Conservation (phyloP, 2,888 invertebrate genomes). For the Boloria euphrosyne region DNA sequence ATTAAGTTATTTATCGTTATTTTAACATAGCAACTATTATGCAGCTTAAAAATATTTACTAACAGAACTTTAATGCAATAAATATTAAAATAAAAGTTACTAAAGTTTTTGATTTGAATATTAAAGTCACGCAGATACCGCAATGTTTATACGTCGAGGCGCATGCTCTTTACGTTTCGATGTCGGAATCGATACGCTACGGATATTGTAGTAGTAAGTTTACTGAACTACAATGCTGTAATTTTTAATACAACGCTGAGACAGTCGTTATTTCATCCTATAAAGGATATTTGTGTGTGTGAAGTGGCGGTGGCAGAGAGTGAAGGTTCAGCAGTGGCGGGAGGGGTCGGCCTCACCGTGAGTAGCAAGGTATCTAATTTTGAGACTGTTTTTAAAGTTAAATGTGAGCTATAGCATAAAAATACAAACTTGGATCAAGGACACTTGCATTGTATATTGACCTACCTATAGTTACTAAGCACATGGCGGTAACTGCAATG, state of each 20-base stretch:
- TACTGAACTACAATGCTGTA: slow-evolving; percentile 3
- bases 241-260: slow-evolving; percentile 10
- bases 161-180: slow-evolving; percentile 31
- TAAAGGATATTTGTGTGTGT: slow-evolving; percentile 24
- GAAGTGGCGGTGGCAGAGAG: slow-evolving; percentile 72
- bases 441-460: not conserved
- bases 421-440: not conserved
- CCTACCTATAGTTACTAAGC: not conserved
- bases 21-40: not conserved
- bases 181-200: slow-evolving; percentile 31
- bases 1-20: slow-evolving; percentile 4
- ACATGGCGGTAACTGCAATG: slow-evolving; percentile 20
- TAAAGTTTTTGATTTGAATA: slow-evolving; percentile 6
- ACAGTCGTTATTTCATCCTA: slow-evolving; percentile 14
- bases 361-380: slow-evolving; percentile 67
- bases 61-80: not conserved
- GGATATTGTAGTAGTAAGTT: slow-evolving; percentile 5
- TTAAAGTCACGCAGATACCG: slow-evolving; percentile 14
- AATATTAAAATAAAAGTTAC: not conserved
- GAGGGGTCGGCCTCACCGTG: slow-evolving; percentile 80
- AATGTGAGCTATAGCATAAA: no score
- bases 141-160: slow-evolving; percentile 19
- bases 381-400: no score
- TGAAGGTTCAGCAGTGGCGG: slow-evolving; percentile 68
- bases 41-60: not conserved